Percentiles rank a stretch among this genome's conserved stretches.
These are phyloP conservation scores for Drosophila imparisetae DNA, from an alignment of 2,888 invertebrate genomes.

Conservation along the genomic window DNA sequence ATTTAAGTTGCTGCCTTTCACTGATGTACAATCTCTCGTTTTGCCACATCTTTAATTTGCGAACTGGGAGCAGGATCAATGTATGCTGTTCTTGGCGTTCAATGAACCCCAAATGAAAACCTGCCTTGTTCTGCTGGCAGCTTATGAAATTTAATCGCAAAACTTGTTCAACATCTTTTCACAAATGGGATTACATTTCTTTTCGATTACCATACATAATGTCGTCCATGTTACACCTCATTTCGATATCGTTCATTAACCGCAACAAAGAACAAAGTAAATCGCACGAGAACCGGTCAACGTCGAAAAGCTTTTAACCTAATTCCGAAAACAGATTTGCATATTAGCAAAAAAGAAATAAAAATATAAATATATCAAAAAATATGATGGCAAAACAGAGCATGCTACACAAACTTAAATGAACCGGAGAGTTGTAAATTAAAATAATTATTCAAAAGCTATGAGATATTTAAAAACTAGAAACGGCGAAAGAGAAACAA, in stretches of 20 bases:
- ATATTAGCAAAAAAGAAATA: conserved; percentile 42
- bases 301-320: conserved; percentile 62
- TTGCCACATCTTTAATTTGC: conserved; percentile 52
- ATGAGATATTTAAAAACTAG: conserved; percentile 21
- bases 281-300: conserved; percentile 40
- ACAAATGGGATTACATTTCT: conserved; percentile 54
- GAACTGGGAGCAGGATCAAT: conserved; percentile 58
- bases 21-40: conserved; percentile 45
- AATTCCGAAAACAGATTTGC: conserved; percentile 60
- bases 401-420: conserved; percentile 36
- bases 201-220: conserved; percentile 62
- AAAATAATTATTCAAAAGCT: conserved; percentile 25
- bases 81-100: conserved; percentile 55
- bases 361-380: background rate
- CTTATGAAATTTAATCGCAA: conserved; percentile 32
- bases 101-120: conserved; percentile 61
- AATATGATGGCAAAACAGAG: conserved; percentile 38
- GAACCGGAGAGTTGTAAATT: conserved; percentile 14
- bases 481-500: conserved; percentile 6
- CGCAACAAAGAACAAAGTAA: conserved; percentile 31
- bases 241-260: conserved; percentile 28
- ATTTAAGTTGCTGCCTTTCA: conserved; percentile 33
- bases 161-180: conserved; percentile 65
- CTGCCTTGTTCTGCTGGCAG: conserved; percentile 29
- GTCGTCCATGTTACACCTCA: conserved; percentile 37